Evolutionary conservation across 2,888 invertebrate genomes (phyloP).

Genomic region (Antitype chi): DNA sequence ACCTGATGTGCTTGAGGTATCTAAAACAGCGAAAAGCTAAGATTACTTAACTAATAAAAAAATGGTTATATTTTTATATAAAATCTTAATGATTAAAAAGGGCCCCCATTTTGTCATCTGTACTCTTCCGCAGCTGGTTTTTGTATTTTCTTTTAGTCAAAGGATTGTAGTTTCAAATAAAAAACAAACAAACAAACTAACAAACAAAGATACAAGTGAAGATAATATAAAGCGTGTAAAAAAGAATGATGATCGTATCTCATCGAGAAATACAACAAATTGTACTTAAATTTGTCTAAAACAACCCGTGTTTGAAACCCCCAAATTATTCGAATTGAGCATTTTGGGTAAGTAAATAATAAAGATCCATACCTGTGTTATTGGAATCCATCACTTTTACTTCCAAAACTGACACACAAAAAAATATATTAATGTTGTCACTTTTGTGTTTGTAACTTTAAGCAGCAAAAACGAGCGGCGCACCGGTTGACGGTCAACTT

Average conservation of each 20-base stretch:
- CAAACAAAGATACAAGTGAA: too few relatives aligned
- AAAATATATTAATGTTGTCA: not conserved
- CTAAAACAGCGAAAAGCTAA: not conserved
- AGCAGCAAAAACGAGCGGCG: not conserved
- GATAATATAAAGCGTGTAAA: too few relatives aligned
- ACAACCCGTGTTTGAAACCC: too few relatives aligned
- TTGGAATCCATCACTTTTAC: not conserved
- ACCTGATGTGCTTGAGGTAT: not conserved
- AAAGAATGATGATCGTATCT: not conserved
- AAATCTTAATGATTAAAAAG: not conserved
- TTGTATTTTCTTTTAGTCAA: conserved; percentile 13
- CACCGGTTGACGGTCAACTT: not conserved
- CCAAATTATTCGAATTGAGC: too few relatives aligned
- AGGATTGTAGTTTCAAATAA: conserved; percentile 5
- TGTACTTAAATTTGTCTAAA: too few relatives aligned
- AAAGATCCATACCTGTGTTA: not conserved
- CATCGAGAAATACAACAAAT: too few relatives aligned
- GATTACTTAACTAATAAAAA: not conserved
- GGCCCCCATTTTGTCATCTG: conserved; percentile 2
- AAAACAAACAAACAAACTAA: too few relatives aligned
- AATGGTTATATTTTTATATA: not conserved
- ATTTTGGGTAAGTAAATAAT: conserved; percentile 1
- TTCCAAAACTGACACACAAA: not conserved
- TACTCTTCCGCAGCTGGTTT: conserved; percentile 1
- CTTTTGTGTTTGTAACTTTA: not conserved